Conservation (phyloP, 2,888 invertebrate species). For the Melieria crassipennis region DNA sequence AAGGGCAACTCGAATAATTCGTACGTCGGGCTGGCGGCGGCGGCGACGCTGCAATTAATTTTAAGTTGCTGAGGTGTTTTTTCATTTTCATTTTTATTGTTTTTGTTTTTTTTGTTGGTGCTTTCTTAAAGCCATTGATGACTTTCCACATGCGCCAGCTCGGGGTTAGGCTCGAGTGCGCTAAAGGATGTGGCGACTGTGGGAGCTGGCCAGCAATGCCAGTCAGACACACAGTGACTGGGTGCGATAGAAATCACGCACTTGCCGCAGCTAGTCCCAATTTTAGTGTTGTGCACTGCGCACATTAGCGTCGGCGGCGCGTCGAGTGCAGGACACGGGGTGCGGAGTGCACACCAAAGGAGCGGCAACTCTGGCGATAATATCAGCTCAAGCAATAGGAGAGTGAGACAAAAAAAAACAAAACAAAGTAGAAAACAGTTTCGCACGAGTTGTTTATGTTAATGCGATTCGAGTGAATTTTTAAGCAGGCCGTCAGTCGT, state of each 20-base stretch:
- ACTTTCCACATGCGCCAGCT: neutral
- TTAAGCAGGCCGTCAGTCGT: slow-evolving; percentile 39
- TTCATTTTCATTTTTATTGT: too few species aligned
- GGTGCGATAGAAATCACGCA: slow-evolving; percentile 32
- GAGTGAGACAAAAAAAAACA: neutral
- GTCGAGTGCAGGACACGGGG: too few species aligned
- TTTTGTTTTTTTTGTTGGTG: too few species aligned
- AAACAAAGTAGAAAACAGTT: slow-evolving; percentile 34
- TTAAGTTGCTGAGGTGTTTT: neutral
- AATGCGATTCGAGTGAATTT: slow-evolving; percentile 50
- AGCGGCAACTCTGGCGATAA: too few species aligned
- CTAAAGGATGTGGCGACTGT: slow-evolving; percentile 42
- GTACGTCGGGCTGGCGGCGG: slow-evolving; percentile 8
- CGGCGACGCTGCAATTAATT: slow-evolving; percentile 23
- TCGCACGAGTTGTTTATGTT: slow-evolving; percentile 55
- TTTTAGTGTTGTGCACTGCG: too few species aligned
- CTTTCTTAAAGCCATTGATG: too few species aligned
- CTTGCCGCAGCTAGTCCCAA: slow-evolving; percentile 6
- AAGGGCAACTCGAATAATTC: slow-evolving; percentile 30
- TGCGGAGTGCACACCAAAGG: too few species aligned
- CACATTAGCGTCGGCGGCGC: too few species aligned
- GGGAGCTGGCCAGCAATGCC: slow-evolving; percentile 39
- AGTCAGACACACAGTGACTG: slow-evolving; percentile 34
- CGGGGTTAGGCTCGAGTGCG: neutral
- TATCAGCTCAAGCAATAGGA: neutral